These are phyloP conservation scores for Dicentrarchus labrax DNA, from an alignment of 2,113 vertebrate species.

Conservation along the genomic window DNA sequence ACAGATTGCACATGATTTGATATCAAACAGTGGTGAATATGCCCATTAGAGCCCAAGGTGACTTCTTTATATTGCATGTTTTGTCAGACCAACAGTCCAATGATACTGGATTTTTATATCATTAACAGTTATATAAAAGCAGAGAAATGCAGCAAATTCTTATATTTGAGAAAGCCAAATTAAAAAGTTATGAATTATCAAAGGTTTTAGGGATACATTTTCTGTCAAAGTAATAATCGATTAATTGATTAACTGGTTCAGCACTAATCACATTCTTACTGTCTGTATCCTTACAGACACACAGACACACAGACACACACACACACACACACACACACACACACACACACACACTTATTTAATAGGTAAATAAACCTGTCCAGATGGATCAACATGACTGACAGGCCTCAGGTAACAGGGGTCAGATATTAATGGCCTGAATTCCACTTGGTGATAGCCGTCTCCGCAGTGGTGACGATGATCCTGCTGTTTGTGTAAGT, in stretches of 20 bases:
- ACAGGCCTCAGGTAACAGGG: constrained; percentile 69
- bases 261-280: constrained; percentile 4
- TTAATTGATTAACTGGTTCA: background rate
- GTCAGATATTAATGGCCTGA: constrained; percentile 57
- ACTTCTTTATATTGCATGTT: background rate
- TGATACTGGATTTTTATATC: background rate
- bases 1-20: background rate
- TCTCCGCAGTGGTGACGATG: constrained; percentile 30
- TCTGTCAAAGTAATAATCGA: background rate
- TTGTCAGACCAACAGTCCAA: background rate
- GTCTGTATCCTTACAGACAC: constrained; percentile 13
- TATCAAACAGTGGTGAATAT: background rate
- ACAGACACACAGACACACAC: constrained; percentile 25
- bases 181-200: background rate
- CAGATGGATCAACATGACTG: constrained; percentile 65
- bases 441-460: constrained; percentile 52
- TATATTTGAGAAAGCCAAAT: background rate
- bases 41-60: background rate
- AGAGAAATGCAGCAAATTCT: background rate
- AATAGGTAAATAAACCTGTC: constrained; percentile 55
- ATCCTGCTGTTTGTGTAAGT: constrained; percentile 39
- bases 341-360: constrained; percentile 26
- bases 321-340: constrained; percentile 31
- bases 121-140: background rate
- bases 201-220: background rate